These are phyloP conservation scores for Tenthredo livida DNA, from an alignment of 2,888 invertebrate genomes.

Conservation along the genomic window DNA sequence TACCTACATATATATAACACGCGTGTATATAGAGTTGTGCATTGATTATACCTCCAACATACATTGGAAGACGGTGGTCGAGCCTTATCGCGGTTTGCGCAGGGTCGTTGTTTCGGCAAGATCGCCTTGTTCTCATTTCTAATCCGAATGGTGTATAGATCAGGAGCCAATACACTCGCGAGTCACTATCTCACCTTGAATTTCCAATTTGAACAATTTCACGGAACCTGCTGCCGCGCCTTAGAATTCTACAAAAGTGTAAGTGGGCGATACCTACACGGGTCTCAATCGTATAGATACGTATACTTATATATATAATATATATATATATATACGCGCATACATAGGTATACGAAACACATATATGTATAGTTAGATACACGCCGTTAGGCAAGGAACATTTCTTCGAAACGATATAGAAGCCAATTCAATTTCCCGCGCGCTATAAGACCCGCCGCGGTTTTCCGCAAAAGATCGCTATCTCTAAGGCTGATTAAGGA, in stretches of 20 bases:
- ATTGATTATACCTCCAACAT: conserved; percentile 10
- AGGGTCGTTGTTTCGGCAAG: conserved; percentile 35
- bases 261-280: background rate
- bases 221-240: background rate
- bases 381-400: conserved; percentile 10
- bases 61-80: background rate
- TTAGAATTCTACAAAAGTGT: background rate
- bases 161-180: conserved; percentile 32
- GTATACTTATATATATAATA: background rate
- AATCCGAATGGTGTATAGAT: conserved; percentile 2
- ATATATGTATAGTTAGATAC: conserved; percentile 1
- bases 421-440: conserved; percentile 49
- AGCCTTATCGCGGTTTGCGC: conserved; percentile 41
- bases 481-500: conserved; percentile 19
- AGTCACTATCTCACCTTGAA: background rate
- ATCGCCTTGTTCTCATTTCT: conserved; percentile 35
- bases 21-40: background rate
- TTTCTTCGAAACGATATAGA: conserved; percentile 26
- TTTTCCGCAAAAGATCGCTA: conserved; percentile 13
- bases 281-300: background rate
- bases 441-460: background rate
- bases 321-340: background rate
- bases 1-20: background rate
- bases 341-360: background rate
- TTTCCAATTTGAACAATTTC: conserved; percentile 18